A percentile compares a stretch with the other conserved stretches of the same genome.
phyloP scores from a whole-genome alignment of 1,140 invertebrate species.

The Brachionus sp. region DNA sequence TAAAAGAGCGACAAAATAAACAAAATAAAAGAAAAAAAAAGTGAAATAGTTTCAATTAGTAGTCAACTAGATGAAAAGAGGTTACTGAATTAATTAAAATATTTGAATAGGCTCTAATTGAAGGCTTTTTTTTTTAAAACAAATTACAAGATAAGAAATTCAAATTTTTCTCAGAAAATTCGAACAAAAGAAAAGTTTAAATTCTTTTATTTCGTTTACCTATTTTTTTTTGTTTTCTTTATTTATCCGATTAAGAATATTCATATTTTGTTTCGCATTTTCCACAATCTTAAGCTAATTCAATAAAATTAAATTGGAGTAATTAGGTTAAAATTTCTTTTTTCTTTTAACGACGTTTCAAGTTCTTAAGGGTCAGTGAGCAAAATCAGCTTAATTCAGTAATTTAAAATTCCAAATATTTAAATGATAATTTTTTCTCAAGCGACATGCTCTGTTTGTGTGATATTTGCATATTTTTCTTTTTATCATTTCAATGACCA shows the following conservation, averaged over 20 bases:
- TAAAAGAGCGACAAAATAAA: constrained; percentile 2
- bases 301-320: constrained; percentile 35
- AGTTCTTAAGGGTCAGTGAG: constrained; percentile 30
- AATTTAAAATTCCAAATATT: constrained; percentile 12
- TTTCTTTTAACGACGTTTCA: not conserved
- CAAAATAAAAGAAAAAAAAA: not conserved
- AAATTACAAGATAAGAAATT: constrained; percentile 38
- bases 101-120: not conserved
- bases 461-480: not conserved
- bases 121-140: not conserved
- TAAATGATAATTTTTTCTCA: constrained; percentile 2
- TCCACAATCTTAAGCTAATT: constrained; percentile 42
- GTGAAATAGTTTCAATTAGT: not conserved
- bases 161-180: not conserved
- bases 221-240: not conserved
- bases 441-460: constrained; percentile 7
- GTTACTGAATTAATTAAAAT: constrained; percentile 39
- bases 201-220: constrained; percentile 23
- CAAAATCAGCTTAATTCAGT: constrained; percentile 1
- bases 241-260: constrained; percentile 22
- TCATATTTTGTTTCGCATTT: constrained; percentile 4
- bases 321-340: constrained; percentile 24
- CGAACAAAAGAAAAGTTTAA: not conserved
- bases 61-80: not conserved
- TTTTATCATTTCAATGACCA: constrained; percentile 1